Evolutionary conservation across 2,797 vertebrate genomes (phyloP).

Genomic region (Triplophysa yarkandensis): DNA sequence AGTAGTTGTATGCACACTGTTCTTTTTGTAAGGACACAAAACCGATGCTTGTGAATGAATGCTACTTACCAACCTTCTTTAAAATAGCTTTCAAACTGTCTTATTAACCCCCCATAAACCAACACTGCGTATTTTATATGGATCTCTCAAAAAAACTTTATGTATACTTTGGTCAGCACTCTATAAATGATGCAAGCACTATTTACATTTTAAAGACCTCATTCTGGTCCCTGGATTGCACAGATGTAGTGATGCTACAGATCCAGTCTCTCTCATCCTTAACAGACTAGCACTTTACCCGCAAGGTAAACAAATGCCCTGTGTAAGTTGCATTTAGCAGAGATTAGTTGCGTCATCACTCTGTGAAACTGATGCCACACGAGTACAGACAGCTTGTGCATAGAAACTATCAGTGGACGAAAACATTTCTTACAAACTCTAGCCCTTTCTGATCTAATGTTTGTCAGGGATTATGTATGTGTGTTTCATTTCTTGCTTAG

Average conservation of each 20-base stretch:
- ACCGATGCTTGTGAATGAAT: not conserved
- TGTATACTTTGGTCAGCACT: not conserved
- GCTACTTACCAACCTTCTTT: too few relatives aligned
- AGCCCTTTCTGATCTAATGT: not conserved
- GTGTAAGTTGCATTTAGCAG: not conserved
- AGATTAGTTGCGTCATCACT: not conserved
- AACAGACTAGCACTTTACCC: not conserved
- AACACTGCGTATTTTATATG: not conserved
- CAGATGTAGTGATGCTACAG: not conserved
- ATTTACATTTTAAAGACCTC: not conserved
- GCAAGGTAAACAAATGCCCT: not conserved
- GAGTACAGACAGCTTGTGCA: not conserved
- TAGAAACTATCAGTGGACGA: not conserved
- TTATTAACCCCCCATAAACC: not conserved
- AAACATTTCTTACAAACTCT: not conserved
- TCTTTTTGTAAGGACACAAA: too few relatives aligned
- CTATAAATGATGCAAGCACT: not conserved
- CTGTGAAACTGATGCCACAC: not conserved
- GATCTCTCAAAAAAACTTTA: not conserved
- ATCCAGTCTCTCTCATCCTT: not conserved
- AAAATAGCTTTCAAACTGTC: too few relatives aligned
- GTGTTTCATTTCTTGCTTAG: conserved; percentile 45
- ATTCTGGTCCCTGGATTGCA: not conserved
- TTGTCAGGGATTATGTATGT: not conserved
- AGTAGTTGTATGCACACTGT: too few relatives aligned